These are phyloP conservation scores for Malurus leucopterus DNA, from an alignment of 2,797 vertebrate genomes.

Conservation along the genomic window DNA sequence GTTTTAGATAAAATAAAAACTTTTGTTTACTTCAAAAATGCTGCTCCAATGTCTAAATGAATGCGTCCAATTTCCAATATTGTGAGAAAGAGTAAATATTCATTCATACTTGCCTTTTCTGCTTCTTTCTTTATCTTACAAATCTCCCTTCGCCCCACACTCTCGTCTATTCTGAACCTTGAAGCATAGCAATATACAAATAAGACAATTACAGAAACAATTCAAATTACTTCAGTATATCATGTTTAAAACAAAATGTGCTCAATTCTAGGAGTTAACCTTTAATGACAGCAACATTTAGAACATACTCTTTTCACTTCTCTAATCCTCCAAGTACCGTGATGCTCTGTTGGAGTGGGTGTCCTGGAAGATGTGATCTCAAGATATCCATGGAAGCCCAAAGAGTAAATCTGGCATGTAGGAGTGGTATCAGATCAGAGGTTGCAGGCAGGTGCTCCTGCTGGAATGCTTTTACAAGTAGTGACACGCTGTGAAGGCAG, in stretches of 20 bases:
- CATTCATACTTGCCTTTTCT: not conserved
- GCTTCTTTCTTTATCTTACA: not conserved
- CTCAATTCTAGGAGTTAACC: not conserved
- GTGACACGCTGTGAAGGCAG: not conserved
- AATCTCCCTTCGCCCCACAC: not conserved
- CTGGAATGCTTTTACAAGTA: not conserved
- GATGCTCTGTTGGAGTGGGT: not conserved
- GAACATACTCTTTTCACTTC: not conserved
- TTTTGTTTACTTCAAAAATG: not conserved
- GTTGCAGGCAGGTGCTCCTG: not conserved
- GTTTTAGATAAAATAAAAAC: not conserved
- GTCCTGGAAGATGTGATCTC: not conserved
- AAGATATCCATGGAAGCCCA: not conserved
- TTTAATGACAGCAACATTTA: not conserved
- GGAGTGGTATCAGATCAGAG: conserved; percentile 2
- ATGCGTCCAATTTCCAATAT: not conserved
- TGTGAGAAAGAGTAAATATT: not conserved
- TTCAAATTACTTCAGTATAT: not conserved
- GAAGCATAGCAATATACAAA: not conserved
- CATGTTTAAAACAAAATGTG: not conserved
- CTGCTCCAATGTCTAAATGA: not conserved
- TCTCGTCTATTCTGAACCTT: not conserved
- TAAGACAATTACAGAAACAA: not conserved
- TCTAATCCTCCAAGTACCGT: not conserved
- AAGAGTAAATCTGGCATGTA: not conserved